Conservation (phyloP, 1,140 invertebrate genomes). For the Drosophila fuyamai region DNA sequence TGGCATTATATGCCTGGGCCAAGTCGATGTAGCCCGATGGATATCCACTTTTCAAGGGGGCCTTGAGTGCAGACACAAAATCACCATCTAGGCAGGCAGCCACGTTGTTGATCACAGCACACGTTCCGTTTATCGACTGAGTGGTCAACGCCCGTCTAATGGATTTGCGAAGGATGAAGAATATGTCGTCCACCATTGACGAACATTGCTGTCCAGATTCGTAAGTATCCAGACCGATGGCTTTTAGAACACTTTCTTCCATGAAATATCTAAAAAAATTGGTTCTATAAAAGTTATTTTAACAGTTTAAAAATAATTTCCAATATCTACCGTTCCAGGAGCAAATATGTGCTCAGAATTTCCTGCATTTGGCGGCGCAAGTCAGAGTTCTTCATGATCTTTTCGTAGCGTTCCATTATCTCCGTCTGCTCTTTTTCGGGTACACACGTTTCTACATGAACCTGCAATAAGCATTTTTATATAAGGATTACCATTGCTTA, state of each 20-base stretch:
- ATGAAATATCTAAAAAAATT: conserved; percentile 91
- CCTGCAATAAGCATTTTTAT: conserved; percentile 83
- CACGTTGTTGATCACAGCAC: conserved; percentile 98
- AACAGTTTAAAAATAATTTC: background rate
- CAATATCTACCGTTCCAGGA: conserved; percentile 91
- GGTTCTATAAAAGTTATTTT: background rate
- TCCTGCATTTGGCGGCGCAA: conserved; percentile 95
- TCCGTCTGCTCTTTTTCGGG: conserved; percentile 86
- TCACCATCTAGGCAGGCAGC: conserved; percentile 94
- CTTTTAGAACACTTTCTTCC: conserved; percentile 97
- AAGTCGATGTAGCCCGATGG: conserved; percentile 94
- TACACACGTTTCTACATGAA: conserved; percentile 88
- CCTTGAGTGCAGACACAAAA: conserved; percentile 91
- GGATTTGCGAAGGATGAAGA: conserved; percentile 98
- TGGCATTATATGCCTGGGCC: conserved; percentile 91
- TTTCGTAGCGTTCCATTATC: conserved; percentile 88
- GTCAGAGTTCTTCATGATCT: conserved; percentile 91
- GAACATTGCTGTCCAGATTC: conserved; percentile 91
- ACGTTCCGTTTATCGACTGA: conserved; percentile 97
- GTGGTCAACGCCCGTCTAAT: conserved; percentile 95
- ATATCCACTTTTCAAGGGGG: conserved; percentile 92
- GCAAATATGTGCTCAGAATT: conserved; percentile 94
- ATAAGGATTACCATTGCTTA: background rate
- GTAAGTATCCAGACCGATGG: conserved; percentile 93
- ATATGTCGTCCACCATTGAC: conserved; percentile 98